Evolutionary conservation across 2,113 vertebrate genomes (phyloP).

Genomic region (Ophiodon elongatus): DNA sequence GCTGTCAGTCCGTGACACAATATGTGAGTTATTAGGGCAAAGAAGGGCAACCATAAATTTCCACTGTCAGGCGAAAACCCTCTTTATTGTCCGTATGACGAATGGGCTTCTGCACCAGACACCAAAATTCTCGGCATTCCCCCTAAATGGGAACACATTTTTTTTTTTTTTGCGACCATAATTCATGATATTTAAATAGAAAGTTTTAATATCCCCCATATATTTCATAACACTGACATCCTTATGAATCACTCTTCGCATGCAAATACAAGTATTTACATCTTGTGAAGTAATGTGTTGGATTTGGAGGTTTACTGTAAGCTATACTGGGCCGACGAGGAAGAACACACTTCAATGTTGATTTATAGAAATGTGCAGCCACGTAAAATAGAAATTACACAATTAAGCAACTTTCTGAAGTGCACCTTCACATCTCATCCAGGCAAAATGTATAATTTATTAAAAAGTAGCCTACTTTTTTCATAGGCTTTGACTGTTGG

Average conservation of each 20-base stretch:
- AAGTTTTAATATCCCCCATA: conserved; percentile 98
- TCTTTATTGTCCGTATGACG: conserved; percentile 99
- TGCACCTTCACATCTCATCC: not conserved
- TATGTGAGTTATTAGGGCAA: conserved; percentile 99
- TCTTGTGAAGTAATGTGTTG: conserved; percentile 84
- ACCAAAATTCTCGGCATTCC: conserved; percentile 98
- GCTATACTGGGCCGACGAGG: conserved; percentile 22
- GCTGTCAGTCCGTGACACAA: conserved; percentile 96
- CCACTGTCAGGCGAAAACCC: conserved; percentile 97
- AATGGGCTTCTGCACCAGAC: conserved; percentile 97
- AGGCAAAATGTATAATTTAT: not conserved
- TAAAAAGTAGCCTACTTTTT: not conserved
- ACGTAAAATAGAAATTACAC: conserved; percentile 6
- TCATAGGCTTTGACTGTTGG: not conserved
- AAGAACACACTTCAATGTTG: not conserved
- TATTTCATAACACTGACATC: conserved; percentile 95
- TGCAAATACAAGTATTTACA: conserved; percentile 98
- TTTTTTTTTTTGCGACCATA: conserved; percentile 96
- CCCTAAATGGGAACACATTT: conserved; percentile 99
- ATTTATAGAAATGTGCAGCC: not conserved
- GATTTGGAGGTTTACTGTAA: conserved; percentile 49
- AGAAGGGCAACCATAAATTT: conserved; percentile 99
- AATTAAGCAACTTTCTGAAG: conserved; percentile 28
- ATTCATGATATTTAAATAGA: conserved; percentile 99
- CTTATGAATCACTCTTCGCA: conserved; percentile 96